Evolutionary conservation across 1,140 invertebrate species (phyloP).

Genomic region (Octopus bimaculoides): DNA sequence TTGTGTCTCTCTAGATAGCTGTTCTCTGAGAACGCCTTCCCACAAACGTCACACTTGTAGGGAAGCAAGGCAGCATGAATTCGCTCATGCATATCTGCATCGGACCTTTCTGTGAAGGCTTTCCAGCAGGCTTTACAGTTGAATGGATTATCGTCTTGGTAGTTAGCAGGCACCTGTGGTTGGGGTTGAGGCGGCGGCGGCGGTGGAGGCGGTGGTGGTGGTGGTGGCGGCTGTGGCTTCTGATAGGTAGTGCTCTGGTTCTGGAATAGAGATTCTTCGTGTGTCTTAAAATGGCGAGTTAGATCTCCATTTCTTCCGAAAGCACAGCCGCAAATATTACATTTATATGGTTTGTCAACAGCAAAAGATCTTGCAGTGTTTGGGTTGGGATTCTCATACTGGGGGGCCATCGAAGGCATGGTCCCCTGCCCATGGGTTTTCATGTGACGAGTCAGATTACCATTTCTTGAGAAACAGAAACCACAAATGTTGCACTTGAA

Average conservation of each 20-base stretch:
- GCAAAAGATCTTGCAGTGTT: neutral
- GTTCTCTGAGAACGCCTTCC: conserved; percentile 63
- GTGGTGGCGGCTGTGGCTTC: neutral
- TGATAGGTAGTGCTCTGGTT: neutral
- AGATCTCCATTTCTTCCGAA: conserved; percentile 25
- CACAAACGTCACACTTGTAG: conserved; percentile 84
- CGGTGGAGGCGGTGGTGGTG: neutral
- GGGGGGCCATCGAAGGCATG: neutral
- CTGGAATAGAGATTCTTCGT: conserved; percentile 14
- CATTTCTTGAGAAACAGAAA: conserved; percentile 82
- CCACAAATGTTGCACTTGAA: conserved; percentile 89
- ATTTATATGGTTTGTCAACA: conserved; percentile 18
- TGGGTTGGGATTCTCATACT: neutral
- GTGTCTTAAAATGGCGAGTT: conserved; percentile 36
- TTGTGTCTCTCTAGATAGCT: conserved; percentile 45
- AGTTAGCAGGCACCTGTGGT: neutral
- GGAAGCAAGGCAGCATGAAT: conserved; percentile 83
- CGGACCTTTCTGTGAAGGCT: conserved; percentile 64
- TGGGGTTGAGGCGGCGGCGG: conserved; percentile 8
- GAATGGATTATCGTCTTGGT: conserved; percentile 46
- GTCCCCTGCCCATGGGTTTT: neutral
- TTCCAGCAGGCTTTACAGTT: conserved; percentile 83
- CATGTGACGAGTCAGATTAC: conserved; percentile 71
- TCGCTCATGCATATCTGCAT: conserved; percentile 37
- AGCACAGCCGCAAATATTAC: conserved; percentile 22